These are phyloP conservation scores for Agelastica alni DNA, from an alignment of 2,888 invertebrate genomes.

Conservation along the genomic window DNA sequence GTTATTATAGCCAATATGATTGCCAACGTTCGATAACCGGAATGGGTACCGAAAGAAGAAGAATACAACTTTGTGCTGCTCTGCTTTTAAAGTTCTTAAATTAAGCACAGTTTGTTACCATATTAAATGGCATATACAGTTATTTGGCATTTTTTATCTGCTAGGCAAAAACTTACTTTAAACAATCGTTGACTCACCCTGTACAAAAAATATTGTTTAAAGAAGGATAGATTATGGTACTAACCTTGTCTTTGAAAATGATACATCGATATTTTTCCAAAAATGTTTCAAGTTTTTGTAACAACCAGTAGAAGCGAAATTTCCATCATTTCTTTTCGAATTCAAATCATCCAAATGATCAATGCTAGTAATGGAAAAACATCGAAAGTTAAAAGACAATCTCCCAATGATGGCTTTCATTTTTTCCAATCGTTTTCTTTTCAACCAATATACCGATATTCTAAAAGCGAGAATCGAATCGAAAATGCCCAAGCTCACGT, in stretches of 20 bases:
- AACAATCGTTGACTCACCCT: too few species aligned
- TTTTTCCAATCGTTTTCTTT: background rate
- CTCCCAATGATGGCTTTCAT: slow-evolving; percentile 6
- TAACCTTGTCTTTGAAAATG: background rate
- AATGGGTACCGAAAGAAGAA: too few species aligned
- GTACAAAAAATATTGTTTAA: too few species aligned
- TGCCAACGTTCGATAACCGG: too few species aligned
- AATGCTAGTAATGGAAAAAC: slow-evolving; percentile 12
- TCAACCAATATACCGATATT: slow-evolving; percentile 12
- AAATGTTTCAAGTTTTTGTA: background rate
- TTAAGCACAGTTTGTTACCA: too few species aligned
- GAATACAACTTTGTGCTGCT: too few species aligned
- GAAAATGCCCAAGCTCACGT: slow-evolving; percentile 12
- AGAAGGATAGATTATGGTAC: too few species aligned
- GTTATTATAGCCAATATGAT: too few species aligned
- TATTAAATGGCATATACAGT: too few species aligned
- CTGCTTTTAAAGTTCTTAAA: too few species aligned
- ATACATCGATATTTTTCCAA: background rate
- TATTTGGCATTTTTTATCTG: too few species aligned
- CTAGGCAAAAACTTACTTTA: too few species aligned
- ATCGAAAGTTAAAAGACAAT: slow-evolving; percentile 17
- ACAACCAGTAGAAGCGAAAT: background rate
- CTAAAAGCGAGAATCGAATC: slow-evolving; percentile 16
- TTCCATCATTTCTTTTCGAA: background rate
- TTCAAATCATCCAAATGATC: background rate